A percentile compares a stretch with the other conserved stretches of the same genome.
phyloP scores from a whole-genome alignment of 2,888 invertebrate species.

The Thera obeliscata region DNA sequence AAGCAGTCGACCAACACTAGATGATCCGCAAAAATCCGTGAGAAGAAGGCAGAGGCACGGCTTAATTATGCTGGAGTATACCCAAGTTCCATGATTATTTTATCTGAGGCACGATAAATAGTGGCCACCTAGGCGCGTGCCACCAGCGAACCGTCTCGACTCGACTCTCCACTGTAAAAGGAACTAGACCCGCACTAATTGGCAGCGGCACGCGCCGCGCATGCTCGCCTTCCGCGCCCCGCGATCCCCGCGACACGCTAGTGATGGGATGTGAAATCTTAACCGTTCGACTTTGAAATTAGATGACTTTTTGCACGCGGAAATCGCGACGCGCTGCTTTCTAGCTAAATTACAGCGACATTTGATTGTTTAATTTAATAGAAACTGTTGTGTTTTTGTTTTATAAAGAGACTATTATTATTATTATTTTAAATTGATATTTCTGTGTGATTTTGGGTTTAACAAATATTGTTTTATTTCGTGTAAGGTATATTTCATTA shows the following conservation, averaged over 20 bases:
- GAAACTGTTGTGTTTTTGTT: too few species aligned
- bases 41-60: too few species aligned
- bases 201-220: slow-evolving; percentile 78
- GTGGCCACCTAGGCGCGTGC: slow-evolving; percentile 50
- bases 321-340: slow-evolving; percentile 65
- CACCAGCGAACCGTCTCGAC: slow-evolving; percentile 74
- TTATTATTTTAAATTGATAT: too few species aligned
- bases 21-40: too few species aligned
- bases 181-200: slow-evolving; percentile 84
- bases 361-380: too few species aligned
- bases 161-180: slow-evolving; percentile 73
- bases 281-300: slow-evolving; percentile 71
- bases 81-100: neutral
- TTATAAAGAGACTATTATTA: too few species aligned
- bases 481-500: too few species aligned
- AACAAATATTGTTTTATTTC: too few species aligned
- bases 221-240: slow-evolving; percentile 73
- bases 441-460: too few species aligned
- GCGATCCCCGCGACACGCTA: slow-evolving; percentile 64
- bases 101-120: slow-evolving; percentile 43
- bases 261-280: slow-evolving; percentile 82
- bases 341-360: slow-evolving; percentile 55
- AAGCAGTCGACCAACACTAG: too few species aligned
- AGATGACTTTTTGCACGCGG: slow-evolving; percentile 72
- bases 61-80: neutral